Evolutionary conservation across 2,797 vertebrate species (phyloP).

Genomic region (Smutsia temminckii): DNA sequence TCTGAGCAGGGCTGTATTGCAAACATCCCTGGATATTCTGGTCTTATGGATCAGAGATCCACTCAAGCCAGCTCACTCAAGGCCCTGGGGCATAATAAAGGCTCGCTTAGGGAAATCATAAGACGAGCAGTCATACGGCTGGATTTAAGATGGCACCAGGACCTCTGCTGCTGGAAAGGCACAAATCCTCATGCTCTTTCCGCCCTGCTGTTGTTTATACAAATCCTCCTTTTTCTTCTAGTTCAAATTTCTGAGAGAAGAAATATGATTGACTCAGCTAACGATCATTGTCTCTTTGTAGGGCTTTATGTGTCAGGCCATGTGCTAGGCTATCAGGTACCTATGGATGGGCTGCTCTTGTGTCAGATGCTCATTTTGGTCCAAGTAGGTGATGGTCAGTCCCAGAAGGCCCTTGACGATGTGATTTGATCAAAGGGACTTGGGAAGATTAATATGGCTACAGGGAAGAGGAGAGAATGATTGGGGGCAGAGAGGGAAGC

Average conservation of each 20-base stretch:
- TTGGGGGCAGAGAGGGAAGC: neutral
- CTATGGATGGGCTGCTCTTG: neutral
- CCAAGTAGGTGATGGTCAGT: neutral
- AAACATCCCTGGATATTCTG: neutral
- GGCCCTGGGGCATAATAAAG: neutral
- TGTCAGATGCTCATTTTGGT: neutral
- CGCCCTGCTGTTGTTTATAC: neutral
- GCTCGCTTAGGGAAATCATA: neutral
- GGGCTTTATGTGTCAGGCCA: neutral
- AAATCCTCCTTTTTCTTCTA: neutral
- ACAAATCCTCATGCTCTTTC: neutral
- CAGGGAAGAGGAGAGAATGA: neutral
- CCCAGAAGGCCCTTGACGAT: neutral
- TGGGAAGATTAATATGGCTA: neutral
- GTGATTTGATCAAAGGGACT: neutral
- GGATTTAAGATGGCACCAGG: neutral
- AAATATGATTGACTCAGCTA: neutral
- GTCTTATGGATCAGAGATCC: neutral
- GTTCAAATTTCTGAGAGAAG: conserved; percentile 6
- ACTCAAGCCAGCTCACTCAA: neutral
- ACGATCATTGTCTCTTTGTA: neutral
- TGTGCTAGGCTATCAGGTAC: conserved; percentile 6
- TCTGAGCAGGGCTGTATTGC: neutral
- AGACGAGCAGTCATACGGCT: neutral
- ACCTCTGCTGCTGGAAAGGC: neutral